These are phyloP conservation scores for Philopedon plagiatum DNA, from an alignment of 2,888 invertebrate species.

Conservation along the genomic window DNA sequence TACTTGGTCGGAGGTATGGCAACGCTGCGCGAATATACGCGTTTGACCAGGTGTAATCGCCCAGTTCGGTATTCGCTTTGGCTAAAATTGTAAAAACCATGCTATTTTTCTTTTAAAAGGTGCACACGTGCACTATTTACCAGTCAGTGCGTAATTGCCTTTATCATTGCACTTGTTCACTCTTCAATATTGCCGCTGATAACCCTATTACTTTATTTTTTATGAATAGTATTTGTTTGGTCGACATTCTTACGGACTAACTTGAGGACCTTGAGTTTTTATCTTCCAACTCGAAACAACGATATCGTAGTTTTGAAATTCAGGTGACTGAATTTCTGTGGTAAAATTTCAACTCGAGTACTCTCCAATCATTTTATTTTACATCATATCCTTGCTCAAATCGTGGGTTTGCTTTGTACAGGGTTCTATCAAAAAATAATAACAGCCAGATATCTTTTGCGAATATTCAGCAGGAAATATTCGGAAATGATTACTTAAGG, in stretches of 20 bases:
- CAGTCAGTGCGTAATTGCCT: conserved; percentile 12
- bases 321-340: conserved; percentile 51
- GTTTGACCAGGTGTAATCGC: conserved; percentile 66
- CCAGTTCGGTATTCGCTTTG: conserved; percentile 58
- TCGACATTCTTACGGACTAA: conserved; percentile 57
- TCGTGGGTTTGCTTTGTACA: conserved; percentile 2
- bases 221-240: conserved; percentile 48
- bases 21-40: conserved; percentile 65
- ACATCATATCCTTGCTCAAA: conserved; percentile 22
- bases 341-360: conserved; percentile 43
- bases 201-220: conserved; percentile 41
- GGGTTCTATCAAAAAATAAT: conserved; percentile 16
- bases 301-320: conserved; percentile 58
- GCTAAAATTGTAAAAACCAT: conserved; percentile 30
- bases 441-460: background rate
- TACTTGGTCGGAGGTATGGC: conserved; percentile 65
- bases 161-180: conserved; percentile 42
- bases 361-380: conserved; percentile 34
- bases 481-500: background rate
- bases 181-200: conserved; percentile 27
- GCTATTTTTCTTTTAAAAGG: conserved; percentile 18
- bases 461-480: background rate
- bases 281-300: conserved; percentile 55
- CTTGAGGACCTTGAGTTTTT: conserved; percentile 64
- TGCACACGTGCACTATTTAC: conserved; percentile 37